Evolutionary conservation across 2,113 vertebrate species (phyloP).

Genomic region (Athene cunicularia): DNA sequence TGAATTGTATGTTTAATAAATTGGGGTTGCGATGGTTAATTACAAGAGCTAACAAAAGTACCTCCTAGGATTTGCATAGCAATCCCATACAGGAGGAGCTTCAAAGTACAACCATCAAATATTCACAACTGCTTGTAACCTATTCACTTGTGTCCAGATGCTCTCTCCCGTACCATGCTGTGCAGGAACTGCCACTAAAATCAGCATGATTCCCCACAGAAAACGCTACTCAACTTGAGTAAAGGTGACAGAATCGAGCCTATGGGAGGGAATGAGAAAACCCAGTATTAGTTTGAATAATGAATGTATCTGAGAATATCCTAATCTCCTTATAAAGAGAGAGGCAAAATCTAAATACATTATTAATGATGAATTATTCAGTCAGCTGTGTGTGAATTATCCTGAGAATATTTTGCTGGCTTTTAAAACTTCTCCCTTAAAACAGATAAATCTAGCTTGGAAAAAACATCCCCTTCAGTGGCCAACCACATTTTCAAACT

Average conservation of each 20-base stretch:
- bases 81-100: background rate
- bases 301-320: slow-evolving; percentile 59
- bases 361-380: slow-evolving; percentile 64
- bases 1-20: slow-evolving; percentile 49
- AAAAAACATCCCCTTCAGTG: slow-evolving; percentile 20
- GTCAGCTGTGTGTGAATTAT: slow-evolving; percentile 58
- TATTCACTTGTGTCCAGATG: slow-evolving; percentile 33
- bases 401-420: slow-evolving; percentile 34
- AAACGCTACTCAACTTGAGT: background rate
- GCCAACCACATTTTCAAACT: slow-evolving; percentile 10
- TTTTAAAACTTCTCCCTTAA: slow-evolving; percentile 52
- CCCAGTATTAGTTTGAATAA: slow-evolving; percentile 60
- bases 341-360: slow-evolving; percentile 54
- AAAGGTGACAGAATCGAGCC: slow-evolving; percentile 33
- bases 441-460: slow-evolving; percentile 30
- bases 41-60: slow-evolving; percentile 37
- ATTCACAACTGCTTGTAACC: slow-evolving; percentile 58
- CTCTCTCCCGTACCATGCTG: background rate
- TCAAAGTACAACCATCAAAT: slow-evolving; percentile 28
- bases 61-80: slow-evolving; percentile 40
- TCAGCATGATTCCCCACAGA: background rate
- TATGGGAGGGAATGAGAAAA: background rate
- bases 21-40: slow-evolving; percentile 7
- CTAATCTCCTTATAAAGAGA: slow-evolving; percentile 61
- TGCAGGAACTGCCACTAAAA: slow-evolving; percentile 27